These are phyloP conservation scores for Tetragonisca angustula DNA, from an alignment of 2,888 invertebrate species.

Conservation along the genomic window DNA sequence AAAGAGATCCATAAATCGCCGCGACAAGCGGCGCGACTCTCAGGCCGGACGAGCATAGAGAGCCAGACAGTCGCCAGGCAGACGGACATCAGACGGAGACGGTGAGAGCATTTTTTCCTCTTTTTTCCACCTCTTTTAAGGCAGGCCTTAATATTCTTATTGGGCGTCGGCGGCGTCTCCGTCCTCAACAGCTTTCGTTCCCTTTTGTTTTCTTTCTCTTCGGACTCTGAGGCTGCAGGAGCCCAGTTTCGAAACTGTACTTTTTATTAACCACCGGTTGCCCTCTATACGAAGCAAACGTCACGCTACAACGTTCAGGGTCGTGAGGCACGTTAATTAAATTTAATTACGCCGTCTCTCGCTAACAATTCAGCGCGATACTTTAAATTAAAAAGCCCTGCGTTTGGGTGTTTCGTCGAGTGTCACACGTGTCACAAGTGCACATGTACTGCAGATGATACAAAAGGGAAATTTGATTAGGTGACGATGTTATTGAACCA, in stretches of 20 bases:
- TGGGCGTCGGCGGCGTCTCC: slow-evolving; percentile 45
- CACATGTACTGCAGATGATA: too few relatives aligned
- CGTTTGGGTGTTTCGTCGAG: not conserved
- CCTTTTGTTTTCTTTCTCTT: slow-evolving; percentile 40
- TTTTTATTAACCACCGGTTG: slow-evolving; percentile 30
- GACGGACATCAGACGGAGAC: slow-evolving; percentile 71
- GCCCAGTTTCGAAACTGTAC: slow-evolving; percentile 59
- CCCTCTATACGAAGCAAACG: slow-evolving; percentile 24
- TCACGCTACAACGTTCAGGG: slow-evolving; percentile 25
- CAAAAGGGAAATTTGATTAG: too few relatives aligned
- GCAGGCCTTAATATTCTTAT: slow-evolving; percentile 63
- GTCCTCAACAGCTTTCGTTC: slow-evolving; percentile 41
- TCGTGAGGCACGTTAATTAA: slow-evolving; percentile 8
- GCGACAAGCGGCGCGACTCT: slow-evolving; percentile 32
- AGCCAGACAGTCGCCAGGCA: slow-evolving; percentile 76
- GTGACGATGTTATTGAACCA: not conserved
- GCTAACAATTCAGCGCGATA: slow-evolving; percentile 41
- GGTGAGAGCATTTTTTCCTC: slow-evolving; percentile 42
- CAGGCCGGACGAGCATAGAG: slow-evolving; percentile 25
- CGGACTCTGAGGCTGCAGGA: not conserved
- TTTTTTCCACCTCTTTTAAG: slow-evolving; percentile 62
- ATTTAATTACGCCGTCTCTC: slow-evolving; percentile 25
- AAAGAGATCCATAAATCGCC: slow-evolving; percentile 44
- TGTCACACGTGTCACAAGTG: too few relatives aligned
- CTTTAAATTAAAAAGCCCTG: slow-evolving; percentile 1